These are phyloP conservation scores for Cyrtonyx montezumae DNA, from an alignment of 2,113 vertebrate species.

Conservation along the genomic window DNA sequence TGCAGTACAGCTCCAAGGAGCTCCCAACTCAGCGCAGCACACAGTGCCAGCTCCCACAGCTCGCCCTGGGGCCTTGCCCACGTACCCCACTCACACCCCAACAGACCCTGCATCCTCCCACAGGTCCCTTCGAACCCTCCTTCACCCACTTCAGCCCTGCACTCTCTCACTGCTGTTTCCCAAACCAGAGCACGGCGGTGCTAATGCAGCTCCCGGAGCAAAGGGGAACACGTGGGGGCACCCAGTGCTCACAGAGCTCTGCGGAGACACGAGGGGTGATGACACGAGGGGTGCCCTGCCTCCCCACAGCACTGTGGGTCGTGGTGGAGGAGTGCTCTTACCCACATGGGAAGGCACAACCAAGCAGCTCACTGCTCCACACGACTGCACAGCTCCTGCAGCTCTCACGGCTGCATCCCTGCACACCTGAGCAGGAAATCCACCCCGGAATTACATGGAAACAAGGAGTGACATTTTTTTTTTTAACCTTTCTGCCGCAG, in stretches of 20 bases:
- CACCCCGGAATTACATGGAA: background rate
- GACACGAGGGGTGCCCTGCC: background rate
- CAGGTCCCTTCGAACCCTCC: background rate
- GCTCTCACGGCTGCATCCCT: fast-evolving
- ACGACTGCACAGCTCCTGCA: fast-evolving
- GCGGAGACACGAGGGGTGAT: no score
- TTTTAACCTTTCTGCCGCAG: background rate
- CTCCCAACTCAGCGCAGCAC: background rate
- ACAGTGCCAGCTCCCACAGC: no score
- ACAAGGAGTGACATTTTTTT: background rate
- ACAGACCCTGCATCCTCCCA: no score
- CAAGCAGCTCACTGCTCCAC: background rate
- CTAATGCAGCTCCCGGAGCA: background rate
- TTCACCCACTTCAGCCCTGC: background rate
- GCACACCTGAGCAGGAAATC: background rate
- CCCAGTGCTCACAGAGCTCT: fast-evolving
- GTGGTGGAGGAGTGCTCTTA: background rate
- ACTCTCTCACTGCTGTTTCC: background rate
- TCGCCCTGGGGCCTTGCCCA: no score
- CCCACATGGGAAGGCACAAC: background rate
- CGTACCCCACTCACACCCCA: no score
- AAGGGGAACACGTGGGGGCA: fast-evolving
- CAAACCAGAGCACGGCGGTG: background rate
- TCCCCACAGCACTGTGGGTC: fast-evolving
- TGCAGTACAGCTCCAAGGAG: fast-evolving